Evolutionary conservation across 2,888 invertebrate genomes (phyloP).

Genomic region (Phortica okadai): DNA sequence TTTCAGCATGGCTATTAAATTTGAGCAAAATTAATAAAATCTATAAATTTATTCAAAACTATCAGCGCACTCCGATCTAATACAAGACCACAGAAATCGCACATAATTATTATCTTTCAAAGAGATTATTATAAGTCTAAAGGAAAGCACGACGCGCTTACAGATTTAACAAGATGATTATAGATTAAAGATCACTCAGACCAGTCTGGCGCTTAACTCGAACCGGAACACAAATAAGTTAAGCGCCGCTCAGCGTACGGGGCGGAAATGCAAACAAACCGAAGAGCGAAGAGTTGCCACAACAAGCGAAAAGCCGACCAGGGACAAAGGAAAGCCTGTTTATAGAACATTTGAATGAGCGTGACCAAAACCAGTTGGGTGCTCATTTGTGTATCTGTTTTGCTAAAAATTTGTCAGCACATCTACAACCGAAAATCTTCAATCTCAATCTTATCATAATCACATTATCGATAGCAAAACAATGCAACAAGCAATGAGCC

Average conservation of each 20-base stretch:
- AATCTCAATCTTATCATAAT: conserved; percentile 66
- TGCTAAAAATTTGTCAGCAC: conserved; percentile 72
- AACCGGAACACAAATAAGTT: conserved; percentile 57
- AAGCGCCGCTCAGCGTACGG: conserved; percentile 31
- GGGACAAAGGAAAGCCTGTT: not conserved
- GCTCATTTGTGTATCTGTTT: conserved; percentile 29
- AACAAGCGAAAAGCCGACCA: conserved; percentile 35
- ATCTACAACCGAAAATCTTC: conserved; percentile 39
- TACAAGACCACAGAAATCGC: conserved; percentile 46
- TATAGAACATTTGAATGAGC: conserved; percentile 27
- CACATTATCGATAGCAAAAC: conserved; percentile 48
- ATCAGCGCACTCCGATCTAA: conserved; percentile 46
- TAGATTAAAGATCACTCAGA: conserved; percentile 41
- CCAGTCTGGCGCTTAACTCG: conserved; percentile 11
- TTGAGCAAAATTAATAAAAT: not conserved
- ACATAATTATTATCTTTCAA: not conserved
- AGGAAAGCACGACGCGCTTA: conserved; percentile 49
- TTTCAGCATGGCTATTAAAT: not conserved
- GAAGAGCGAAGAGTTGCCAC: conserved; percentile 21
- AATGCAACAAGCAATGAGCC: conserved; percentile 16
- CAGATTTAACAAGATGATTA: conserved; percentile 68
- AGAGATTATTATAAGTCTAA: not conserved
- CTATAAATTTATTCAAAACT: not conserved
- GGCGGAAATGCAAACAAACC: conserved; percentile 67
- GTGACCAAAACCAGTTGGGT: conserved; percentile 31